These are phyloP conservation scores for Lasiurus cinereus DNA, from an alignment of 2,113 vertebrate species.

Conservation along the genomic window DNA sequence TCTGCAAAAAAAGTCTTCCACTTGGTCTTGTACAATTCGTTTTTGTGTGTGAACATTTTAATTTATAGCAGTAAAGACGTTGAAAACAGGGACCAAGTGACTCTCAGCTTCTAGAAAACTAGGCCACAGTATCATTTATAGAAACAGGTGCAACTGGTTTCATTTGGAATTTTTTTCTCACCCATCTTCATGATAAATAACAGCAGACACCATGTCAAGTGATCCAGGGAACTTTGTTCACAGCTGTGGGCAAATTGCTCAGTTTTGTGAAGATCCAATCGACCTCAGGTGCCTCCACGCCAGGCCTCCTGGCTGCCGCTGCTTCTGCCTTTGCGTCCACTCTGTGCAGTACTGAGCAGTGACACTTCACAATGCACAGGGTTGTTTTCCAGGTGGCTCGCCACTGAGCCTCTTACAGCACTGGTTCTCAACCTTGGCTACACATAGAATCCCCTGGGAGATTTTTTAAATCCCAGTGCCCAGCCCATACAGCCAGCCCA, in stretches of 20 bases:
- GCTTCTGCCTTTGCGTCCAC: accelerated
- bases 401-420: accelerated
- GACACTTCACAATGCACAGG: accelerated
- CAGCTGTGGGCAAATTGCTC: slow-evolving; percentile 48
- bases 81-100: background rate
- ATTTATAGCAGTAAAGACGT: background rate
- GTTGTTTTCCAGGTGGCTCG: accelerated
- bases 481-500: too few relatives aligned
- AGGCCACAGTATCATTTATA: slow-evolving; percentile 63
- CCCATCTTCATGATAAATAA: slow-evolving; percentile 70
- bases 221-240: slow-evolving; percentile 44
- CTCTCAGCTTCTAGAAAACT: slow-evolving; percentile 47
- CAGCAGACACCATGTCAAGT: slow-evolving; percentile 64
- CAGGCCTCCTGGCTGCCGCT: background rate
- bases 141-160: slow-evolving; percentile 67
- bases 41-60: slow-evolving; percentile 3
- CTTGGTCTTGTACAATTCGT: background rate
- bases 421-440: background rate
- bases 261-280: slow-evolving; percentile 19
- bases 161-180: slow-evolving; percentile 52
- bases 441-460: background rate
- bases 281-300: accelerated
- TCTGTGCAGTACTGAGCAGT: accelerated
- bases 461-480: background rate
- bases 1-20: background rate